A percentile compares a stretch with the other conserved stretches of the same genome.
These are phyloP conservation scores for Macropis europaea DNA, from an alignment of 2,888 invertebrate species.

Conservation along the genomic window DNA sequence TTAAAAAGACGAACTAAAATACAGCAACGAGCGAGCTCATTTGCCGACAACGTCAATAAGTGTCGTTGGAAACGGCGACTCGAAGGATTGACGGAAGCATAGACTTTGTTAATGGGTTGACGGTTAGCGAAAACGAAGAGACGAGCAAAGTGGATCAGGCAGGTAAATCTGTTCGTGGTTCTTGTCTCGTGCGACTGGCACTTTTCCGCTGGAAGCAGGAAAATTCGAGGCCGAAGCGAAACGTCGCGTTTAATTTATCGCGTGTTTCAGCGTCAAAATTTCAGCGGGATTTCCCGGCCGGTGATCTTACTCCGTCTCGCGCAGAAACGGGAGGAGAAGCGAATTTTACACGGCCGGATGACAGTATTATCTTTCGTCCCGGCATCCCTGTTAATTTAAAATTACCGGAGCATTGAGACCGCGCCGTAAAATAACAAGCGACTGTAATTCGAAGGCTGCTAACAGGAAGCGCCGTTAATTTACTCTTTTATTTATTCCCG, in stretches of 20 bases:
- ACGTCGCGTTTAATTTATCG: constrained; percentile 35
- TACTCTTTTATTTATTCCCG: constrained; percentile 19
- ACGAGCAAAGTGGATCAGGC: neutral
- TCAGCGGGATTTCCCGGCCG: constrained; percentile 15
- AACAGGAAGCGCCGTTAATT: constrained; percentile 23
- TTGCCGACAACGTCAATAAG: neutral
- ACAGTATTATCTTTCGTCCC: constrained; percentile 35
- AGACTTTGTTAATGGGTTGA: neutral
- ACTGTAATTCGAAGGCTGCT: constrained; percentile 22
- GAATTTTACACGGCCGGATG: constrained; percentile 15
- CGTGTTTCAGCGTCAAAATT: constrained; percentile 17
- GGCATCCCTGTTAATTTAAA: constrained; percentile 42
- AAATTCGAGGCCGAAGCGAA: constrained; percentile 9
- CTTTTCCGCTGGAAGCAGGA: too few relatives aligned
- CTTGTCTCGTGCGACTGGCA: neutral
- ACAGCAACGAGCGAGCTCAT: neutral
- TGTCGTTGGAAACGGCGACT: neutral
- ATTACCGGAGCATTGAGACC: constrained; percentile 19
- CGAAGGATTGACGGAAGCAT: constrained; percentile 4
- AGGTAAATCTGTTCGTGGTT: constrained; percentile 11
- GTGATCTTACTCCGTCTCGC: constrained; percentile 21
- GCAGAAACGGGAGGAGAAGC: neutral
- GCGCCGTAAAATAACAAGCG: constrained; percentile 24
- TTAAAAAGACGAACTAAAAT: too few relatives aligned
- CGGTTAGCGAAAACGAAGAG: neutral